Conservation (phyloP, 2,888 invertebrate genomes). For the Diarsia rubi region DNA sequence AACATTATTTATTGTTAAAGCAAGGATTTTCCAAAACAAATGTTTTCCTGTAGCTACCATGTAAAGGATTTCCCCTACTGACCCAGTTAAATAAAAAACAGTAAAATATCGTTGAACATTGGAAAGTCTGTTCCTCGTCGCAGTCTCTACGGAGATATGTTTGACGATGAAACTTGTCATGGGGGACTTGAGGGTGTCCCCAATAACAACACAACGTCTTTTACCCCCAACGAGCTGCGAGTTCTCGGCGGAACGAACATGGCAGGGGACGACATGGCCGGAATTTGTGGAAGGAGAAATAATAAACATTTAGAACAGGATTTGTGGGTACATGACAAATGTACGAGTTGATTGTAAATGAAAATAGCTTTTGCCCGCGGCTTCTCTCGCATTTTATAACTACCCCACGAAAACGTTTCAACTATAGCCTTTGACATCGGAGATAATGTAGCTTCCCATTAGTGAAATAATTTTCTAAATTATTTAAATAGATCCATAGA, state of each 20-base stretch:
- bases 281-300: conserved; percentile 20
- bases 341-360: not conserved
- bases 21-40: not conserved
- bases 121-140: conserved; percentile 20
- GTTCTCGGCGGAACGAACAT: conserved; percentile 5
- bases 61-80: not conserved
- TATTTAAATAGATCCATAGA: too few relatives aligned
- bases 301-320: conserved; percentile 2
- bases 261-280: not conserved
- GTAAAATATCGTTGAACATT: not conserved
- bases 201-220: conserved; percentile 43
- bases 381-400: too few relatives aligned
- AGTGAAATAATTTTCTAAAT: too few relatives aligned
- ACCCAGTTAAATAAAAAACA: conserved; percentile 18
- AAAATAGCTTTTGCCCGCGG: too few relatives aligned
- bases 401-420: too few relatives aligned
- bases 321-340: too few relatives aligned
- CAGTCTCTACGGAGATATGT: conserved; percentile 16
- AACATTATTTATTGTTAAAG: not conserved
- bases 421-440: too few relatives aligned
- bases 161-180: conserved; percentile 45
- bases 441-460: too few relatives aligned
- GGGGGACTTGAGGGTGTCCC: conserved; percentile 13
- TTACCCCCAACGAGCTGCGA: conserved; percentile 41
- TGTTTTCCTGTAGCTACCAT: not conserved